Base-by-base conservation (phyloP, 2,113 vertebrate genomes). In the Trematomus loennbergii region DNA sequence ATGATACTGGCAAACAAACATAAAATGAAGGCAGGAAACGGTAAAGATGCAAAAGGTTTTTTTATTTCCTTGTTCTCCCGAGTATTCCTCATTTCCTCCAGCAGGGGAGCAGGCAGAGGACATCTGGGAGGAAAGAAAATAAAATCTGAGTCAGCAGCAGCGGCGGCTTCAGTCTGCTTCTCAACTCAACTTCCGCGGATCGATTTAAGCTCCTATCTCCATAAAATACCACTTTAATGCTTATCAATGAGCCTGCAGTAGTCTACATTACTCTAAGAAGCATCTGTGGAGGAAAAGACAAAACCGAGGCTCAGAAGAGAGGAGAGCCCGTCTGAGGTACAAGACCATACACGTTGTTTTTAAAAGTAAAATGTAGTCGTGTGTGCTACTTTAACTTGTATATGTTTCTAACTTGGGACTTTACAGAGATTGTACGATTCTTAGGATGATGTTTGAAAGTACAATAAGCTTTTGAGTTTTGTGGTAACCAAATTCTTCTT, bases 71-170 rank as follows among this genome's bases (percentile, higher is more conserved):
- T 10, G 8, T 55, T 62, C 33, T 40, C 5, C 45, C 45, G n/a
- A 33, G 10, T 3, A 5, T 85, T 89, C 67, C 62, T 50, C 78
- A 18, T 77, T 78, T 82, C 61, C 25, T 79, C 93, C 93, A 82
- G 84, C 71, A 94, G 91, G 82, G 83, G 89, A 15, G 46, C 53
- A n/a, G 77, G 50, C 29, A 48, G 81, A n/a, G 36, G 16, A 75
- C 79, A 82, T 65, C 40, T 83, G 81, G 59, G 77, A 90, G 83
- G 72, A 79, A 69, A 64, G 69, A 67, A 40, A 78, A 52, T n/a
- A 70, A 62, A 70, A 79, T 52, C 76, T 87, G 89, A 90, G 87
- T 90, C 88, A 86, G 82, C 82, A 72, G 76, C 72, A 25, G 58
- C 83, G 25, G 68, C 45, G 68, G 61, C 12, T 54, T 36, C 54